These are phyloP conservation scores for Lutraria lutraria DNA, from an alignment of 2,888 invertebrate species.

Conservation along the genomic window DNA sequence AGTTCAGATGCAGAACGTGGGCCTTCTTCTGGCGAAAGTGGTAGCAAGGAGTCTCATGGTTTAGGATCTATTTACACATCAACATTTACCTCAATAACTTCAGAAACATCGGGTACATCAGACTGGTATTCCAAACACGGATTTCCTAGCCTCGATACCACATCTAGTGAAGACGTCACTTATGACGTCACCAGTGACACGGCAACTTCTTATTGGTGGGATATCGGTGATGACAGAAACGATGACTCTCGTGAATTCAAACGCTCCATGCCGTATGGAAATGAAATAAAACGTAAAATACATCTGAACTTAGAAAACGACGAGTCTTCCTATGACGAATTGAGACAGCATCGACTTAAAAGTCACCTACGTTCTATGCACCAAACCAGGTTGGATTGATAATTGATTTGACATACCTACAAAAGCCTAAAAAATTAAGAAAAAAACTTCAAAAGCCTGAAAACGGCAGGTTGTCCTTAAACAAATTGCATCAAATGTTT, in stretches of 20 bases:
- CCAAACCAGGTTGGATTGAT: conserved; percentile 56
- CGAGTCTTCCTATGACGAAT: conserved; percentile 50
- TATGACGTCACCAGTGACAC: conserved; percentile 66
- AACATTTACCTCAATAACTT: conserved; percentile 66
- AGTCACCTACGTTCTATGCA: conserved; percentile 62
- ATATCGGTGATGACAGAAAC: conserved; percentile 49
- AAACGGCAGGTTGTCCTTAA: too few species aligned
- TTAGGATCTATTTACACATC: conserved; percentile 55
- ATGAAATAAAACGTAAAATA: conserved; percentile 44
- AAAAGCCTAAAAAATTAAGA: too few species aligned
- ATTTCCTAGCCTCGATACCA: conserved; percentile 57
- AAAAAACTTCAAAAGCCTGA: too few species aligned
- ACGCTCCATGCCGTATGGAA: conserved; percentile 30
- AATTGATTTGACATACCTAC: neutral
- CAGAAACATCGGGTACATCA: conserved; percentile 59
- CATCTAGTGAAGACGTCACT: conserved; percentile 58
- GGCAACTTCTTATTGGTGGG: conserved; percentile 73
- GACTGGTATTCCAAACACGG: conserved; percentile 61
- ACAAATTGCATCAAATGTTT: too few species aligned
- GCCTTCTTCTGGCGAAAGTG: conserved; percentile 28
- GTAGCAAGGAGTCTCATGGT: conserved; percentile 28
- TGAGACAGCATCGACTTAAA: conserved; percentile 54
- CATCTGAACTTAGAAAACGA: conserved; percentile 61
- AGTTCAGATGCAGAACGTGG: conserved; percentile 32
- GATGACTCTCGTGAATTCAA: conserved; percentile 22